Evolutionary conservation across 1,140 invertebrate species (phyloP).

Genomic region (Eueides isabella): DNA sequence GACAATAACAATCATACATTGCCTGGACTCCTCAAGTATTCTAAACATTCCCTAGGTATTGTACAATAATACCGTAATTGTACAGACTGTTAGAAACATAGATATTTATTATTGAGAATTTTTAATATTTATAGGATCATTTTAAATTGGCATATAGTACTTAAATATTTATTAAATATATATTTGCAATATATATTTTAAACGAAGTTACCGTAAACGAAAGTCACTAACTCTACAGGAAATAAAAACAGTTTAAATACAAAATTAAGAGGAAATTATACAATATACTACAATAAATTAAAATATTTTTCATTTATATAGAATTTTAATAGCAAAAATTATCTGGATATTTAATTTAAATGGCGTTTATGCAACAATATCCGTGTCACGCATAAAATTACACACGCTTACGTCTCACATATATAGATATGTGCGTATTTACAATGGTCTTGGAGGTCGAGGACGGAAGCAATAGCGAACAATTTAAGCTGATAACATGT

Average conservation of each 20-base stretch:
- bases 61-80: too few species aligned
- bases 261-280: not conserved
- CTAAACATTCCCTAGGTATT: too few species aligned
- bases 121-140: too few species aligned
- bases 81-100: too few species aligned
- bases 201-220: too few species aligned
- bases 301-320: not conserved
- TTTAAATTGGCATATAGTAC: not conserved
- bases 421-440: not conserved
- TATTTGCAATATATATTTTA: too few species aligned
- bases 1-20: too few species aligned
- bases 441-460: constrained; percentile 41
- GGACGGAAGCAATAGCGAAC: constrained; percentile 40
- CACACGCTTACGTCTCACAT: not conserved
- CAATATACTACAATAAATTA: not conserved
- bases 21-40: too few species aligned
- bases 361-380: constrained; percentile 34
- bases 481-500: constrained; percentile 38
- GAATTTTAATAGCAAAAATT: not conserved
- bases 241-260: not conserved
- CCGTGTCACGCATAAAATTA: constrained; percentile 39
- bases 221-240: too few species aligned
- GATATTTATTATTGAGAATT: not conserved
- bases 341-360: not conserved
- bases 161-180: too few species aligned